phyloP scores from a whole-genome alignment of 2,888 invertebrate species.

The Criorhina ranunculi region DNA sequence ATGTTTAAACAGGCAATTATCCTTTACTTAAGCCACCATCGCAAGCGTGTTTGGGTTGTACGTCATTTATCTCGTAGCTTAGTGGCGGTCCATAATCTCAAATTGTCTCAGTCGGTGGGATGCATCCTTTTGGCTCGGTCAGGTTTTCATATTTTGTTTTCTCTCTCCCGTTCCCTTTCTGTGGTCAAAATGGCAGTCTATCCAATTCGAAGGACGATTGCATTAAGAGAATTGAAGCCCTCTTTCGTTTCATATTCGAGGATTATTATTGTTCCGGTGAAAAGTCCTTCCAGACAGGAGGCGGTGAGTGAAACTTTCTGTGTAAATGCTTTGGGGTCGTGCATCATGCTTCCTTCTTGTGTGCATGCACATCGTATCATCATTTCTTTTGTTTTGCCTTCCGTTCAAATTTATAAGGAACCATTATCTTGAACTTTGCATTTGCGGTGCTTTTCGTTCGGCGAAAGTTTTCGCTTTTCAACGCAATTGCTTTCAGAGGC shows the following conservation, averaged over 20 bases:
- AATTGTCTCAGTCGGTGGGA: conserved; percentile 34
- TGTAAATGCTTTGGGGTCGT: conserved; percentile 27
- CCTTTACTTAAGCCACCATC: conserved; percentile 68
- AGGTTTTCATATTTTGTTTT: conserved; percentile 29
- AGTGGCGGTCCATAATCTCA: conserved; percentile 61
- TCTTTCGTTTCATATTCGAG: conserved; percentile 7
- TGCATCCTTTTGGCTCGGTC: conserved; percentile 25
- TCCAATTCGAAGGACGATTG: conserved; percentile 45
- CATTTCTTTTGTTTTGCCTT: conserved; percentile 36
- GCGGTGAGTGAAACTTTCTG: conserved; percentile 19
- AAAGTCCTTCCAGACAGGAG: background rate
- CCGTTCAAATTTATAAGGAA: conserved; percentile 31
- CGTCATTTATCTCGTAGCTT: conserved; percentile 64
- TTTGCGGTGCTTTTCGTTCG: conserved; percentile 14
- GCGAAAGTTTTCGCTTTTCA: conserved; percentile 28
- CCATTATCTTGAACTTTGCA: conserved; percentile 56
- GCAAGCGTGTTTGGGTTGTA: conserved; percentile 61
- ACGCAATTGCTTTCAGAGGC: conserved; percentile 10
- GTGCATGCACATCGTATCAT: background rate
- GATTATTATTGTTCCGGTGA: conserved; percentile 43
- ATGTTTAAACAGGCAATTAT: conserved; percentile 76
- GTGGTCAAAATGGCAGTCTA: background rate
- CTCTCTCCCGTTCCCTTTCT: background rate
- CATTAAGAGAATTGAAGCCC: conserved; percentile 52
- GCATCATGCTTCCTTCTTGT: conserved; percentile 11